Evolutionary conservation across 2,797 vertebrate genomes (phyloP).

Genomic region (Amphiprion clarkii): DNA sequence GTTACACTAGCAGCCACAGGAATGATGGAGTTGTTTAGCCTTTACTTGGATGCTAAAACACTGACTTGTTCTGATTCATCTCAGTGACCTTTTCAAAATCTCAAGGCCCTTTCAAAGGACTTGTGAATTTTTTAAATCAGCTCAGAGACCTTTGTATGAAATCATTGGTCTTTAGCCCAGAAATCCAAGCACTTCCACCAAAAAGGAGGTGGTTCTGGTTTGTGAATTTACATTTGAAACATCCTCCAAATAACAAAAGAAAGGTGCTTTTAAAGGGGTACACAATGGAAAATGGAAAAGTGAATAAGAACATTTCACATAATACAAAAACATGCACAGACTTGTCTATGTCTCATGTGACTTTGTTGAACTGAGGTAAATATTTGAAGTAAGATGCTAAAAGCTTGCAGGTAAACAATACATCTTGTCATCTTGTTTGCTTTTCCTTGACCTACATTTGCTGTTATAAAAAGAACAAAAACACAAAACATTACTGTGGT

Average conservation of each 20-base stretch:
- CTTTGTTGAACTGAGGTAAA: not conserved
- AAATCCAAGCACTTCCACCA: not conserved
- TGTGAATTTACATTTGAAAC: too few species aligned
- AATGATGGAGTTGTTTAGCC: not conserved
- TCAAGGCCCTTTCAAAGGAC: not conserved
- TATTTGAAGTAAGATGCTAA: not conserved
- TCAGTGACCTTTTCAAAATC: not conserved
- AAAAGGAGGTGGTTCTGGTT: too few species aligned
- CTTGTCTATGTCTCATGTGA: not conserved
- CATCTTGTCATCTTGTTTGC: too few species aligned
- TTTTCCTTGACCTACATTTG: too few species aligned
- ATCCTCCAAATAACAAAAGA: too few species aligned
- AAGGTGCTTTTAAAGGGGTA: too few species aligned
- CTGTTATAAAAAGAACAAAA: too few species aligned
- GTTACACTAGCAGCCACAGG: conserved; percentile 1
- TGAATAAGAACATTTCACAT: too few species aligned
- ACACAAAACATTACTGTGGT: too few species aligned
- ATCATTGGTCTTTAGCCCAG: not conserved
- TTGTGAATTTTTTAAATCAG: not conserved
- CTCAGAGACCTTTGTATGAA: too few species aligned
- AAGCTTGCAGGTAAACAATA: not conserved
- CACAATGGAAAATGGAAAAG: too few species aligned
- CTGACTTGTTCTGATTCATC: not conserved
- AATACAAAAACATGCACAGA: too few species aligned
- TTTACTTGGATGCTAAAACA: not conserved